A percentile compares a stretch with the other conserved stretches of the same genome.
Evolutionary conservation across 2,888 invertebrate genomes (phyloP).

Genomic region (Leucophora obtusa): DNA sequence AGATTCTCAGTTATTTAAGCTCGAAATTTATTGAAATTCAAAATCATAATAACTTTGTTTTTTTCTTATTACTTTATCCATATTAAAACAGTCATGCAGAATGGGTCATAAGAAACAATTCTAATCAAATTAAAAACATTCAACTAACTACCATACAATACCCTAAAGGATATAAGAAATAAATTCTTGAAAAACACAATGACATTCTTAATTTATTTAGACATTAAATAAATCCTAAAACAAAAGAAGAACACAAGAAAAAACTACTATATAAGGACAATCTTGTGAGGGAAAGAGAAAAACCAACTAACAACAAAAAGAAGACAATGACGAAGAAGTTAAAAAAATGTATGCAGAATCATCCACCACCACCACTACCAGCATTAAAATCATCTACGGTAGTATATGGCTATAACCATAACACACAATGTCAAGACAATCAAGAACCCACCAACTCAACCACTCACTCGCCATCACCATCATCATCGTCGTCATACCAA

Average conservation of each 20-base stretch:
- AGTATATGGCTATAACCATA: constrained; percentile 20
- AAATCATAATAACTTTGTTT: constrained; percentile 24
- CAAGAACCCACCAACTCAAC: constrained; percentile 19
- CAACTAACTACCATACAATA: constrained; percentile 24
- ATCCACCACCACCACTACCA: constrained; percentile 33
- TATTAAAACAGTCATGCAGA: constrained; percentile 10
- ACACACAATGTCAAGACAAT: constrained; percentile 18
- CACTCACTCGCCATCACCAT: constrained; percentile 1
- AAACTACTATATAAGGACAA: constrained; percentile 9
- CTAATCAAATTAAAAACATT: constrained; percentile 58
- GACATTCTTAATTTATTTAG: constrained; percentile 62
- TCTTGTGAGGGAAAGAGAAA: constrained; percentile 8
- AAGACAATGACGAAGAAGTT: constrained; percentile 24
- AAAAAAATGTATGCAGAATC: constrained; percentile 36
- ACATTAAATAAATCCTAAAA: constrained; percentile 58
- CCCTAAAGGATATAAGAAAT: constrained; percentile 51
- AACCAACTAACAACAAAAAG: constrained; percentile 27
- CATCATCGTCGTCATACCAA: not conserved
- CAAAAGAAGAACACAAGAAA: constrained; percentile 31
- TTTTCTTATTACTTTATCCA: constrained; percentile 24
- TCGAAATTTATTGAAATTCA: not conserved
- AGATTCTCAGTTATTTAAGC: not conserved
- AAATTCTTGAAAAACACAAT: constrained; percentile 48
- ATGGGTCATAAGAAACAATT: constrained; percentile 43
- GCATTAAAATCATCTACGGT: constrained; percentile 1